A percentile compares a stretch with the other conserved stretches of the same genome.
These are phyloP conservation scores for Lemur catta DNA, from an alignment of 2,797 vertebrate species.

Conservation along the genomic window DNA sequence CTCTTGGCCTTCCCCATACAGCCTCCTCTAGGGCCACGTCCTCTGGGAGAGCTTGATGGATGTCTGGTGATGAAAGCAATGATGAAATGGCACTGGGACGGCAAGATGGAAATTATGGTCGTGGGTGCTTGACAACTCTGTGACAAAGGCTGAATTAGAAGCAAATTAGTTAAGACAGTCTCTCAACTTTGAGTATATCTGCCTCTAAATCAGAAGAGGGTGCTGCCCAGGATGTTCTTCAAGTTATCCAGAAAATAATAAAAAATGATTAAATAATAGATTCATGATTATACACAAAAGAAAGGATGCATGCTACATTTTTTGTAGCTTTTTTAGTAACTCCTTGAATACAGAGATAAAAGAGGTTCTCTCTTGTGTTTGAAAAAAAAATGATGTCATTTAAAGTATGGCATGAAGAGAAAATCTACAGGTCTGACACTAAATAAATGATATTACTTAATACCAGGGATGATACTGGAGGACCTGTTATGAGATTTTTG, in stretches of 20 bases:
- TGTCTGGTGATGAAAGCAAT: background rate
- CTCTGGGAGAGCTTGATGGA: background rate
- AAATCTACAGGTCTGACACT: background rate
- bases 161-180: background rate
- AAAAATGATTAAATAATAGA: background rate
- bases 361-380: background rate
- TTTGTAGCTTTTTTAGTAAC: background rate
- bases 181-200: background rate
- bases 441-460: background rate
- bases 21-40: background rate
- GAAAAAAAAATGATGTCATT: background rate
- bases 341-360: background rate
- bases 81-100: background rate
- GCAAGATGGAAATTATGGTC: background rate
- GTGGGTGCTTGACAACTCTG: background rate
- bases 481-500: background rate
- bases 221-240: background rate
- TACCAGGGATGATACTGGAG: background rate
- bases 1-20: background rate
- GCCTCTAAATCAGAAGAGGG: background rate
- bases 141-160: background rate
- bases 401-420: background rate
- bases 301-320: background rate
- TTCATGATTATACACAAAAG: background rate
- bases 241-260: background rate